These are phyloP conservation scores for Phengaris arion DNA, from an alignment of 2,888 invertebrate species.

Conservation along the genomic window DNA sequence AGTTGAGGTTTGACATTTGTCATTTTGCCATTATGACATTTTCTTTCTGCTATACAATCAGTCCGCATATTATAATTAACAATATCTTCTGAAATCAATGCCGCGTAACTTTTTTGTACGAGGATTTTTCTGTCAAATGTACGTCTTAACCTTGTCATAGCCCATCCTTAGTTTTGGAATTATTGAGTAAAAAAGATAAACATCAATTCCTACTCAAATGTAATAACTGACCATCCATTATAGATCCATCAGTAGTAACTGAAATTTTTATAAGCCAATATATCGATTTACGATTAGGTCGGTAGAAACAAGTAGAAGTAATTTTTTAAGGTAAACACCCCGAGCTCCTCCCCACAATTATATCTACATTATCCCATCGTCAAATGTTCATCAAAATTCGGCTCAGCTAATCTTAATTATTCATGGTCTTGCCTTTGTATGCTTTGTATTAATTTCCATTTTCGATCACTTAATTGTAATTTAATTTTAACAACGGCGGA, in stretches of 20 bases:
- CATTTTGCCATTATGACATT: too few species aligned
- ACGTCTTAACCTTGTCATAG: too few species aligned
- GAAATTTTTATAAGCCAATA: conserved; percentile 31
- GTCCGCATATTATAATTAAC: too few species aligned
- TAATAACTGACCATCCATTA: background rate
- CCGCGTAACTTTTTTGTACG: too few species aligned
- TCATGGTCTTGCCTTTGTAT: conserved; percentile 34
- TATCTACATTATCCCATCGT: conserved; percentile 51
- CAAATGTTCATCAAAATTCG: conserved; percentile 52
- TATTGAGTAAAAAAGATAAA: background rate
- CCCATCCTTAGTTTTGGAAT: too few species aligned
- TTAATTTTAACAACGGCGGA: background rate
- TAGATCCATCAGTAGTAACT: background rate
- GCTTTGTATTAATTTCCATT: background rate
- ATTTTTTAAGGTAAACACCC: conserved; percentile 66
- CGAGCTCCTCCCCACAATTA: conserved; percentile 63
- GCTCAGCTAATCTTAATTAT: conserved; percentile 43
- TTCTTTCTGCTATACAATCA: too few species aligned
- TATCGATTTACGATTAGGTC: conserved; percentile 72
- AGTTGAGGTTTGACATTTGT: too few species aligned
- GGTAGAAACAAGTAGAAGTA: conserved; percentile 59
- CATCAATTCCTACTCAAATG: background rate
- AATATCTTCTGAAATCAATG: too few species aligned
- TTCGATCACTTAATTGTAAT: conserved; percentile 6
- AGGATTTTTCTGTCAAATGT: too few species aligned